These are phyloP conservation scores for Chaetodon trifasciatus DNA, from an alignment of 2,797 vertebrate genomes.

Conservation along the genomic window DNA sequence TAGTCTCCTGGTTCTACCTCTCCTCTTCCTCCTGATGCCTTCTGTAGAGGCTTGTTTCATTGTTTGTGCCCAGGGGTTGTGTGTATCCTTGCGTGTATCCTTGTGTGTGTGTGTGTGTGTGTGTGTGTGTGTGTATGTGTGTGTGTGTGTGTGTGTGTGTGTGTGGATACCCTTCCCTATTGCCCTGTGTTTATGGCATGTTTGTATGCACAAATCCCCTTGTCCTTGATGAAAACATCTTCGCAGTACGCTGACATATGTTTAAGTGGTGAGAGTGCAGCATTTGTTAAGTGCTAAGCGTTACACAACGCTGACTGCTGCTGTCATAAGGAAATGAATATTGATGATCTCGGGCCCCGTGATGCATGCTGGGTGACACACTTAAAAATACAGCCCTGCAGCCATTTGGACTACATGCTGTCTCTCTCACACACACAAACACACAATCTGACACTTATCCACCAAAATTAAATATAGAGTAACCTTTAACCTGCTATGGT, in stretches of 20 bases:
- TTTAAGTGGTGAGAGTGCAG: slow-evolving; percentile 70
- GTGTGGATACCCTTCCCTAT: slow-evolving; percentile 1
- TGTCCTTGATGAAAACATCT: slow-evolving; percentile 71
- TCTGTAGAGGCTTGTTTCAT: slow-evolving; percentile 1
- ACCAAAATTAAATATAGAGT: slow-evolving; percentile 35
- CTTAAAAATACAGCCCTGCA: slow-evolving; percentile 69
- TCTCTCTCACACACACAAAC: slow-evolving; percentile 45
- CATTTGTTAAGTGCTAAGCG: slow-evolving; percentile 71
- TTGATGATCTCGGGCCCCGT: slow-evolving; percentile 75
- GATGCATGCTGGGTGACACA: slow-evolving; percentile 73
- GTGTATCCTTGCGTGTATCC: neutral
- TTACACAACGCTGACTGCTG: slow-evolving; percentile 75
- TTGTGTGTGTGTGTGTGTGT: too few relatives aligned
- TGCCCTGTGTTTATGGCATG: slow-evolving; percentile 34
- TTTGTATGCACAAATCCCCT: slow-evolving; percentile 44
- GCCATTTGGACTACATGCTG: slow-evolving; percentile 57
- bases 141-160: slow-evolving; percentile 18
- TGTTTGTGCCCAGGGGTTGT: slow-evolving; percentile 46
- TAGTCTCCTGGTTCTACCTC: neutral
- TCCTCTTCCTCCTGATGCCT: slow-evolving; percentile 7
- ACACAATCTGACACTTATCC: slow-evolving; percentile 43
- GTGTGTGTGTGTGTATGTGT: neutral
- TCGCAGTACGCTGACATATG: slow-evolving; percentile 64
- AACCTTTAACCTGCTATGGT: slow-evolving; percentile 50
- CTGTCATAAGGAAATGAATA: slow-evolving; percentile 82